Percentiles rank a stretch among this genome's conserved stretches.
These are phyloP conservation scores for Coptodon bakossiorum DNA, from an alignment of 2,113 vertebrate species.

Conservation along the genomic window DNA sequence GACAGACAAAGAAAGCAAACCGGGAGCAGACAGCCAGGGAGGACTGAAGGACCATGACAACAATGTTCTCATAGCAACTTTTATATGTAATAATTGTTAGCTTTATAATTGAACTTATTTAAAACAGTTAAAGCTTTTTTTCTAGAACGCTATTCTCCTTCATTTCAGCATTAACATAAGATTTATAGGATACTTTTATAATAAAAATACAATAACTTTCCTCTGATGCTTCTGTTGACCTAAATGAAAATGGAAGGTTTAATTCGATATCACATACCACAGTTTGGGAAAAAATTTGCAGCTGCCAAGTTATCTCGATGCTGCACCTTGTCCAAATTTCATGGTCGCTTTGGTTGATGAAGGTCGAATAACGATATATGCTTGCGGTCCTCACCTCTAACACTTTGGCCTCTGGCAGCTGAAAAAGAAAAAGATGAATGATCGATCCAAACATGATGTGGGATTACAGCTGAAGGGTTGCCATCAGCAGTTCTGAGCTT, in stretches of 20 bases:
- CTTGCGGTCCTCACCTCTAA: slow-evolving; percentile 31
- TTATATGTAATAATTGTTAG: not conserved
- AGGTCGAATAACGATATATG: slow-evolving; percentile 41
- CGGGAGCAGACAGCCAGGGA: not conserved
- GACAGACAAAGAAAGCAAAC: not conserved
- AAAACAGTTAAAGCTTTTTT: not conserved
- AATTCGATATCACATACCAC: not conserved
- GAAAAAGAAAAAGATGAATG: slow-evolving; percentile 12
- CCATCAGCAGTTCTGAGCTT: not conserved
- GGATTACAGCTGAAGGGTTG: not conserved
- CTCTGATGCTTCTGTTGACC: not conserved
- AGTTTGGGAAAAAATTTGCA: not conserved
- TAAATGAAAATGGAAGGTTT: not conserved
- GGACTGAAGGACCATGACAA: not conserved
- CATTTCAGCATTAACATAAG: not conserved
- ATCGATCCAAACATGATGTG: slow-evolving; percentile 24
- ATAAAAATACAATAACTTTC: not conserved
- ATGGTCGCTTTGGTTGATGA: slow-evolving; percentile 37
- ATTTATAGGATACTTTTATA: not conserved
- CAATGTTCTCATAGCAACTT: not conserved
- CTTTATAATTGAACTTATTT: not conserved
- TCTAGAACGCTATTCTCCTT: not conserved
- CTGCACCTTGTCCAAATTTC: slow-evolving; percentile 58
- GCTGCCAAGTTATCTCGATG: slow-evolving; percentile 6
- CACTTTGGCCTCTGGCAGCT: slow-evolving; percentile 5